Evolutionary conservation across 2,113 vertebrate species (phyloP).

Genomic region (Scophthalmus maximus): DNA sequence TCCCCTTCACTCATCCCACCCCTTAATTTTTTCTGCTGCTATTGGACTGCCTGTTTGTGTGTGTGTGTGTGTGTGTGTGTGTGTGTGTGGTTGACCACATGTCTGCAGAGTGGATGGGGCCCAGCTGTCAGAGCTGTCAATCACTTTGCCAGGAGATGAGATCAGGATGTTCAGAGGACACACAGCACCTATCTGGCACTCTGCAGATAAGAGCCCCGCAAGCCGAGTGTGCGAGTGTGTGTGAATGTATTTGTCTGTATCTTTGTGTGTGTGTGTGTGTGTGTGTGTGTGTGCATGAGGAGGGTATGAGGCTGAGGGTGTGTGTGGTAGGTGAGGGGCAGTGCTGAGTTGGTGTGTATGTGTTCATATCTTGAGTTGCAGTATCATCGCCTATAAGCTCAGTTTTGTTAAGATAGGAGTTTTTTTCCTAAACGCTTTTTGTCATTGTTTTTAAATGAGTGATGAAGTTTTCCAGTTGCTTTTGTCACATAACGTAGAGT

Average conservation of each 20-base stretch:
- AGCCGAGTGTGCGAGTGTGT: conserved; percentile 31
- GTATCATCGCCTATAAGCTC: conserved; percentile 17
- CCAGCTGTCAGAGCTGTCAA: conserved; percentile 87
- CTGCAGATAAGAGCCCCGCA: conserved; percentile 84
- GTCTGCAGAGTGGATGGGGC: conserved; percentile 79
- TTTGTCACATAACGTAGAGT: neutral
- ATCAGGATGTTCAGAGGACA: conserved; percentile 86
- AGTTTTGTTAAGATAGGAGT: conserved; percentile 1
- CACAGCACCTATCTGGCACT: conserved; percentile 81
- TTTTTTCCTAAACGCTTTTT: conserved; percentile 2
- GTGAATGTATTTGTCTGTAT: conserved; percentile 2
- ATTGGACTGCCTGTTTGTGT: conserved; percentile 40
- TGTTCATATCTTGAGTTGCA: conserved; percentile 15
- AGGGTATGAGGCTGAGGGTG: conserved; percentile 10
- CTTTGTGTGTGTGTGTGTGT: conserved; percentile 2
- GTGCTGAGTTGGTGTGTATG: conserved; percentile 11
- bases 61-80: neutral
- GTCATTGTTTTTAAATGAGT: conserved; percentile 10
- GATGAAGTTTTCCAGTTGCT: conserved; percentile 11
- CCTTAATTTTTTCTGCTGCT: conserved; percentile 32
- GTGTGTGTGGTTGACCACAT: conserved; percentile 65
- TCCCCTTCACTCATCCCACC: conserved; percentile 21
- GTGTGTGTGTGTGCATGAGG: conserved; percentile 16
- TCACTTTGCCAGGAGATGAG: conserved; percentile 86
- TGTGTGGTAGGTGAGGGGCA: conserved; percentile 24